These are phyloP conservation scores for Schizaphis graminum DNA, from an alignment of 2,888 invertebrate species.

Conservation along the genomic window DNA sequence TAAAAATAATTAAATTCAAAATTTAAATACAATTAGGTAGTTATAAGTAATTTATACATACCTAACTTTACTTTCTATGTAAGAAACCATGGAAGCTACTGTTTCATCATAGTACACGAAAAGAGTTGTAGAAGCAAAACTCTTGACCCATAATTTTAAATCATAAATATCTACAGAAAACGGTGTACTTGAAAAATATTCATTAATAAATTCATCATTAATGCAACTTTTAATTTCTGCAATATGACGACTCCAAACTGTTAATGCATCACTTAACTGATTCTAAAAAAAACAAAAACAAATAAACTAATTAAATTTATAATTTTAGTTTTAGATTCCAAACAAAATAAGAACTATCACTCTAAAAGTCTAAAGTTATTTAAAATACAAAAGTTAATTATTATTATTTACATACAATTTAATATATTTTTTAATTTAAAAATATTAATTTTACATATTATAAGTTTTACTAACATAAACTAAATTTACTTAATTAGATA, in stretches of 20 bases:
- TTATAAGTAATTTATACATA: constrained; percentile 3
- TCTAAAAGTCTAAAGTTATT: not conserved
- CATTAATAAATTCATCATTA: constrained; percentile 67
- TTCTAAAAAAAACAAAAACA: constrained; percentile 69
- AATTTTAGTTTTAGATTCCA: not conserved
- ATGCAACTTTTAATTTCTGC: constrained; percentile 69
- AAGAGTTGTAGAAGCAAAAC: constrained; percentile 68
- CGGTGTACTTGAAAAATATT: constrained; percentile 67
- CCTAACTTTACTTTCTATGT: constrained; percentile 58
- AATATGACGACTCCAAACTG: constrained; percentile 71
- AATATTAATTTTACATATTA: not conserved
- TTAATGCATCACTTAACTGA: constrained; percentile 70
- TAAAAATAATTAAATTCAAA: not conserved
- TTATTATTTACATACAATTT: not conserved
- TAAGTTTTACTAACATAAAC: not conserved
- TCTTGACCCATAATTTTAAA: constrained; percentile 53
- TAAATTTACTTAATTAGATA: not conserved
- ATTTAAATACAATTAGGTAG: not conserved
- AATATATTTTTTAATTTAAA: not conserved
- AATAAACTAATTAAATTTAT: not conserved
- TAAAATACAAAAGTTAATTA: not conserved
- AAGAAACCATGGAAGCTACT: constrained; percentile 51
- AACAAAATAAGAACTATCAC: not conserved
- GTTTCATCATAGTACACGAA: constrained; percentile 59
- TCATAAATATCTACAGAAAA: constrained; percentile 62